Evolutionary conservation across 1,140 invertebrate species (phyloP), one percentile per base, ranked within the genome.

Genomic region (Drosophila repletoides): DNA sequence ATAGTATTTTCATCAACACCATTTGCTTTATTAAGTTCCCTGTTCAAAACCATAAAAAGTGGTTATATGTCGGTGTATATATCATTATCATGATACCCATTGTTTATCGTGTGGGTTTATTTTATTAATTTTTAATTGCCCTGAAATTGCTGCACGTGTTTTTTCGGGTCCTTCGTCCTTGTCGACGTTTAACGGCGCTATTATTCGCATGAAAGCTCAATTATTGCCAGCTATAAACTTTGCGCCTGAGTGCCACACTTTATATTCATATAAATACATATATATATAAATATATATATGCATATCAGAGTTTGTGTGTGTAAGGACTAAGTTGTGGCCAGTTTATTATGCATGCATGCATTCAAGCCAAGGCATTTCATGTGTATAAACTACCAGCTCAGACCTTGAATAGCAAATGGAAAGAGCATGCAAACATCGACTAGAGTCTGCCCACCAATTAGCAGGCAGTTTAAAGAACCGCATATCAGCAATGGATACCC

Each of bases 81-180:
- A 31, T 29, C 26, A 19, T 56, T 12, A 46, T 74, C 51, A 33
- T 55, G 26, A 45, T 29, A 48, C 40, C 28, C 33, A 64, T 45
- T 22, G 10, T 41, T 31, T 26, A 24, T 15, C 9, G 26, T 49
- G 22, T 24, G 26, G 29, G 43, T 38, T 24, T 29, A 58, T 70
- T 59, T 67, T 67, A 79, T 74, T 56, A 79, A 79, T 74, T 79
- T 77, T 79, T 74, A 67, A 80, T 69, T 71, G 45, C 56, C 29
- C 24, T 36, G 21, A 61, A 76, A 76, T 56, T 64, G 58, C 43
- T 63, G 58, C 24, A 60, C 55, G 60, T 65, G 52, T 46, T 33
- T 33, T 56, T 21, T 46, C 21, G 51, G 34, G n/a, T n/a, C n/a
- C n/a, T n/a, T 31, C 48, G 33, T 29, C 21, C 24, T 38, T 29